Evolutionary conservation across 2,888 invertebrate species (phyloP).

Genomic region (Tetramorium bicarinatum): DNA sequence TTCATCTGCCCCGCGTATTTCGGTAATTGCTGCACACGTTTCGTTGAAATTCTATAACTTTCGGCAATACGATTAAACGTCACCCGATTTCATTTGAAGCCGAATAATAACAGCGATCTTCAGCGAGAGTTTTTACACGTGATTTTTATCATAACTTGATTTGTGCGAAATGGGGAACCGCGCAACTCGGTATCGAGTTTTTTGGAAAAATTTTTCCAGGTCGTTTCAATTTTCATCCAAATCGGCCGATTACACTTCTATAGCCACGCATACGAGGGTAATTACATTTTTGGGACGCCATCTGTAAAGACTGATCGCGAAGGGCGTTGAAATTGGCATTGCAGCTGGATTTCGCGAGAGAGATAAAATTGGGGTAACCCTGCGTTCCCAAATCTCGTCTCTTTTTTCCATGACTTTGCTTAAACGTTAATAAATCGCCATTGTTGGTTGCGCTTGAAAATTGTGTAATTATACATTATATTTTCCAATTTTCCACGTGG

Average conservation of each 20-base stretch:
- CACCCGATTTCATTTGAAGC: conserved; percentile 11
- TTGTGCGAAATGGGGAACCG: conserved; percentile 22
- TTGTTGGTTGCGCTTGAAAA: neutral
- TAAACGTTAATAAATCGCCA: conserved; percentile 19
- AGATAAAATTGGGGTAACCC: conserved; percentile 10
- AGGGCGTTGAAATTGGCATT: neutral
- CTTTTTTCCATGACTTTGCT: conserved; percentile 30
- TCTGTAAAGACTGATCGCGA: conserved; percentile 40
- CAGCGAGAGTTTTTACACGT: conserved; percentile 2
- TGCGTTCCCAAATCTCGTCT: neutral
- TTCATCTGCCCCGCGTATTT: conserved; percentile 32
- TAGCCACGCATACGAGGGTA: conserved; percentile 42
- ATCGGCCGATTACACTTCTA: conserved; percentile 40
- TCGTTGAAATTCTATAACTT: conserved; percentile 44
- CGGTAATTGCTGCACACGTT: conserved; percentile 19
- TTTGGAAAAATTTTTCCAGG: conserved; percentile 22
- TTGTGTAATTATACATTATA: neutral
- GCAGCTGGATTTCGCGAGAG: conserved; percentile 19
- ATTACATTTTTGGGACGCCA: conserved; percentile 52
- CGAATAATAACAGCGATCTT: conserved; percentile 8
- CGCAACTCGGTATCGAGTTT: neutral
- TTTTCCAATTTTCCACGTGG: neutral
- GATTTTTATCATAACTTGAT: conserved; percentile 38
- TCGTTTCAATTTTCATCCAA: conserved; percentile 51
- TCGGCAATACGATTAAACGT: conserved; percentile 18